Conservation (phyloP, 2,888 invertebrate species). For the Hipparchia sbordonii region DNA sequence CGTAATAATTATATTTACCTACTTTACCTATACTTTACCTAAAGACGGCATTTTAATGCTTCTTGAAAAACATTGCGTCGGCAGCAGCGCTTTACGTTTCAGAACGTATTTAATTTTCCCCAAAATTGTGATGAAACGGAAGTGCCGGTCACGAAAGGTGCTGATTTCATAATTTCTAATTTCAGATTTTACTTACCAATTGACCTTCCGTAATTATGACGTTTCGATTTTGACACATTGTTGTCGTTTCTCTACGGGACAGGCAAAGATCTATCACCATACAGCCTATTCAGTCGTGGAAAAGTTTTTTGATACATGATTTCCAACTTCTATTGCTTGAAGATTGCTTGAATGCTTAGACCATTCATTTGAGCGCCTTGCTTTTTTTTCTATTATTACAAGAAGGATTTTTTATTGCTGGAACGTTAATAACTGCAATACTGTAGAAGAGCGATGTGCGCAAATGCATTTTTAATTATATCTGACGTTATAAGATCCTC, state of each 20-base stretch:
- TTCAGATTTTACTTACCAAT: conserved; percentile 1
- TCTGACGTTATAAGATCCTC: background rate
- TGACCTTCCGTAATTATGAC: conserved; percentile 21
- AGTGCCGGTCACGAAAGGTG: conserved; percentile 5
- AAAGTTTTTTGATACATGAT: too few species aligned
- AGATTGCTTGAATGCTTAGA: too few species aligned
- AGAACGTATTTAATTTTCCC: conserved; percentile 9
- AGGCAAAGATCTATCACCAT: too few species aligned
- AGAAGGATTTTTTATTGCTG: background rate
- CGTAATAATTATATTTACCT: background rate
- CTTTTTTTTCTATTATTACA: background rate
- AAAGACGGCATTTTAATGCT: conserved; percentile 7
- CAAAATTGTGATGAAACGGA: conserved; percentile 14
- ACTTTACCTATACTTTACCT: conserved; percentile 4
- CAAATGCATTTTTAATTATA: conserved; percentile 3
- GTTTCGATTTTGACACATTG: background rate
- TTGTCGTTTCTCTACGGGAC: background rate
- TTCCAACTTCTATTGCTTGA: too few species aligned
- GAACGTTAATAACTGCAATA: background rate
- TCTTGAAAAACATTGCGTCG: conserved; percentile 16
- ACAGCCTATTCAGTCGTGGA: too few species aligned
- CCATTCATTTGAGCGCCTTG: background rate
- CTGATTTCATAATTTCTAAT: conserved; percentile 5
- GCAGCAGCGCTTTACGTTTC: background rate
- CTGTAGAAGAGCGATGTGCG: background rate